Base-by-base conservation (phyloP, 2,797 vertebrate species). In the Neopelma chrysocephalum region DNA sequence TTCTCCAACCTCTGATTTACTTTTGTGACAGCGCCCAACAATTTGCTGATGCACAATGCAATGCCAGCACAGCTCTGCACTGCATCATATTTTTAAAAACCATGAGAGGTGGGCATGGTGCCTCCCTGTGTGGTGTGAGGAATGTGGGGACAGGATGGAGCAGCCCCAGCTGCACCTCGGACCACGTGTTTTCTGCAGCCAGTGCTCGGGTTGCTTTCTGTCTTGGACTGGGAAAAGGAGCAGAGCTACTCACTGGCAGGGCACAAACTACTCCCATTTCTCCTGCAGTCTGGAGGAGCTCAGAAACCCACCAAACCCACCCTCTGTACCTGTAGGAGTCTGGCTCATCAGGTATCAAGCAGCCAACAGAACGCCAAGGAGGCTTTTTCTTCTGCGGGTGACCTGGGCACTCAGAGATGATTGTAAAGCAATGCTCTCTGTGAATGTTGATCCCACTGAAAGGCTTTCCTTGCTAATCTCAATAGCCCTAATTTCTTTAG, bases 401-500 rank as follows among this genome's bases (percentile, higher is more conserved):
- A 51, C 22, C 82, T 62, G 7, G 3, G 66, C 58, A 54, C 86
- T 84, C 26, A n/a, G 40, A 86, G 62, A 66, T 17, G 17, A 54
- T 42, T 93, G 75, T 79, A 82, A 94, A 92, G 93, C 81, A 90
- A 34, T 11, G 27, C 16, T 42, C 61, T 84, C 85, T 53, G 71
- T 87, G 70, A 76, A 78, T 77, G 92, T 92, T 84, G 92, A 89
- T 92, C 84, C 91, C 90, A 54, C 70, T 95, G 90, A 94, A 96
- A 94, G 68, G 88, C 82, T 68, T 93, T 91, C 77, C 47, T 62
- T 53, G 62, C 56, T 96, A 96, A 91, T 94, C 91, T 84, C 93
- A 96, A 85, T 73, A 69, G 77, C 80, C 90, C 53, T 68, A 42
- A 95, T 93, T 97, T 96, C 94, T 96, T 95, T 84, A 93, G 88